phyloP scores from a whole-genome alignment of 2,888 invertebrate genomes.

The Mayetiola destructor region DNA sequence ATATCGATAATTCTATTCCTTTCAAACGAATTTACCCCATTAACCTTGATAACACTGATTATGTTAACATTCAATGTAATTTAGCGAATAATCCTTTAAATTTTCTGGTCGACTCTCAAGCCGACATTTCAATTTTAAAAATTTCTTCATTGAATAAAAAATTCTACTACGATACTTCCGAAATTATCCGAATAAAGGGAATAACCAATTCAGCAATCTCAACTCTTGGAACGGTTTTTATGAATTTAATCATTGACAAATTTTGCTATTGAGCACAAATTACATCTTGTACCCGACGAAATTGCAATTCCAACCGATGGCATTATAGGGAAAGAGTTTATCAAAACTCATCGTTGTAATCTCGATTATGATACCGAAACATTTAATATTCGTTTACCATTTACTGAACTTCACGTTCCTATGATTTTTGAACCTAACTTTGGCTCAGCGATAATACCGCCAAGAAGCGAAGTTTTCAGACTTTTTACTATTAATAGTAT shows the following conservation, averaged over 20 bases:
- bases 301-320: not conserved
- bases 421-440: not conserved
- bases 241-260: not conserved
- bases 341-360: not conserved
- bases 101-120: not conserved
- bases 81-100: not conserved
- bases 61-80: not conserved
- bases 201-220: not conserved
- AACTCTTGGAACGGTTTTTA: not conserved
- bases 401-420: not conserved
- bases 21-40: not conserved
- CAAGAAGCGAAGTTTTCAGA: not conserved
- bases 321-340: not conserved
- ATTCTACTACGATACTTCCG: not conserved
- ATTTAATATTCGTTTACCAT: not conserved
- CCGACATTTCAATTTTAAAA: constrained; percentile 1
- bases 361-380: not conserved
- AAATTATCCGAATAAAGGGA: not conserved
- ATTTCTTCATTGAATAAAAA: not conserved
- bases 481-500: not conserved
- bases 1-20: too few species aligned
- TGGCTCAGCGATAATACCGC: not conserved
- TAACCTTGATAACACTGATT: not conserved
- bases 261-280: not conserved
- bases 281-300: constrained; percentile 1